Base-by-base conservation (phyloP, 2,888 invertebrate genomes). In the Chymomyza procnemis region DNA sequence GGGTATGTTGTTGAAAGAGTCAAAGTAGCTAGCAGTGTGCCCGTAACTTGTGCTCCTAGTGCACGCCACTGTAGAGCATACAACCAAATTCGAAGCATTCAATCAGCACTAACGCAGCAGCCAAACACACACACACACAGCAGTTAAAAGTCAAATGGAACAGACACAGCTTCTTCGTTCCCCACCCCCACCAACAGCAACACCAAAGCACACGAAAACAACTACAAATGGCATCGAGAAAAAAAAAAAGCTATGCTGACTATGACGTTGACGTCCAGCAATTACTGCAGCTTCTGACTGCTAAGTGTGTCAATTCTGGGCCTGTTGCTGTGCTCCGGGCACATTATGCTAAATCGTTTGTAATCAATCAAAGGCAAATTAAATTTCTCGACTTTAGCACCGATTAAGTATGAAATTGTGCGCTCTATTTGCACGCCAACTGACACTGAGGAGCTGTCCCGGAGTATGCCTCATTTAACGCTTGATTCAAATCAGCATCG, bases 321-420 rank as follows among this genome's bases (percentile, higher is more conserved):
- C 19, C 67, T 59, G 56, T 46, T 47, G 52, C 54, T 52, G 62
- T 69, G 62, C 62, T 54, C 66, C 63, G 83, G 75, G 70, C 69
- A 88, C 79, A 79, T 88, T 85, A 79, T 73, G 75, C 72, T 68
- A 80, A 88, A 88, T 88, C 79, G 80, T 71, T 74, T 69, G 84
- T 67, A 83, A 88, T 87, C 88, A 88, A 88, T 87, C 87, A 88
- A 75, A 75, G 67, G 78, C 76, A 85, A 88, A 87, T 88, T 87
- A 88, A 87, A 88, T 88, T 86, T 88, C 75, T 73, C 70, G 75
- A 80, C 76, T 75, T 76, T 75, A 64, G 67, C 73, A 67, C 67
- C 85, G 86, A 86, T 88, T 87, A 86, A 86, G 77, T 75, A 76
- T 74, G 79, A 80, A 80, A 82, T 79, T 75, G 79, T 78, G 71